Percentiles rank a stretch among this genome's conserved stretches.
Conservation (phyloP, 2,113 vertebrate genomes). For the Myotis yumanensis region DNA sequence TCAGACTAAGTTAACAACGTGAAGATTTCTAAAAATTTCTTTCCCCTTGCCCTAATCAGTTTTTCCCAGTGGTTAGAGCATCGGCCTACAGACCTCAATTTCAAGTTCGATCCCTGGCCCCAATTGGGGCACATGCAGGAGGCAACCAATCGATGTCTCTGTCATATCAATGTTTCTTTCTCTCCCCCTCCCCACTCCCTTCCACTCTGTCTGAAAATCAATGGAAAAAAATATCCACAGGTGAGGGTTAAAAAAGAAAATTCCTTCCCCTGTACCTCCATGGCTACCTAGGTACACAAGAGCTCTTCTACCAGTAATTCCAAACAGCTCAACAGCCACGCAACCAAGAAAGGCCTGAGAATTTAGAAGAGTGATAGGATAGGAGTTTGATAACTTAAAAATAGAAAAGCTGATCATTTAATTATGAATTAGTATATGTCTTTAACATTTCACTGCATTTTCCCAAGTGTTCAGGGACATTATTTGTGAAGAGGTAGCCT, state of each 20-base stretch:
- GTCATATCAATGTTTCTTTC: too few species aligned
- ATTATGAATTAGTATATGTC: slow-evolving; percentile 17
- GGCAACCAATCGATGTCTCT: too few species aligned
- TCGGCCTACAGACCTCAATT: too few species aligned
- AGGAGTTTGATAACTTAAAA: not conserved
- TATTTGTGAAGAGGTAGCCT: slow-evolving; percentile 36
- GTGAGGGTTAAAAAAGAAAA: not conserved
- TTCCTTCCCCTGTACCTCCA: rapidly evolving
- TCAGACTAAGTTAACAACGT: not conserved
- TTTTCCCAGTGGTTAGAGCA: too few species aligned
- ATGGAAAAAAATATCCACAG: too few species aligned
- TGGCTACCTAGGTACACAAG: not conserved
- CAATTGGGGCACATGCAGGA: too few species aligned
- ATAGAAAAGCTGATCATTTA: not conserved
- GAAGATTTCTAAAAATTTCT: not conserved
- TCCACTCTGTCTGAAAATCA: too few species aligned
- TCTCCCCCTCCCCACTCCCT: too few species aligned
- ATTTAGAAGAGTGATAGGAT: not conserved
- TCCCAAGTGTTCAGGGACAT: not conserved
- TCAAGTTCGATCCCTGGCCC: too few species aligned
- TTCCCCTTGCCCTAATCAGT: not conserved
- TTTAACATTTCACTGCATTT: slow-evolving; percentile 45
- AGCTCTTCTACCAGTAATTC: not conserved
- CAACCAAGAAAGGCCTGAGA: not conserved
- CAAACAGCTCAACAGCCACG: not conserved